A percentile compares a stretch with the other conserved stretches of the same genome.
phyloP scores from a whole-genome alignment of 2,888 invertebrate species.

The Cerceris rybyensis region DNA sequence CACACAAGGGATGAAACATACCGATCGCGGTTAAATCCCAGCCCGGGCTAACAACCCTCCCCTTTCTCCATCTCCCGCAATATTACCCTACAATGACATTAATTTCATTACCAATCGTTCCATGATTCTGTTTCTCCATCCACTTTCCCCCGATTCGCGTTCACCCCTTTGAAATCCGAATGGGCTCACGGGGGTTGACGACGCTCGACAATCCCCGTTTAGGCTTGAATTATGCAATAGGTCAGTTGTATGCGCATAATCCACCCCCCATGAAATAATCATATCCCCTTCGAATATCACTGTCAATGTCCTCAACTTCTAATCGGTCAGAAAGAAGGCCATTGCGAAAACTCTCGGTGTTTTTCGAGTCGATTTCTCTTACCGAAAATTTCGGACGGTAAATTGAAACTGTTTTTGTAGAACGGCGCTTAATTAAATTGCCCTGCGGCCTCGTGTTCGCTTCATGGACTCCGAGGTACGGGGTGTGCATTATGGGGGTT shows the following conservation, averaged over 20 bases:
- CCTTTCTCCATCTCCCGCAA: too few relatives aligned
- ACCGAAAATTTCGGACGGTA: slow-evolving; percentile 54
- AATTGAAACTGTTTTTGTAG: slow-evolving; percentile 61
- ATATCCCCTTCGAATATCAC: slow-evolving; percentile 18
- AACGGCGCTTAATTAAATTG: slow-evolving; percentile 65
- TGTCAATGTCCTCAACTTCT: slow-evolving; percentile 1
- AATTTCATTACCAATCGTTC: too few relatives aligned
- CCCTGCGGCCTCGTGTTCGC: slow-evolving; percentile 37
- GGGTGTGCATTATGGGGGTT: slow-evolving; percentile 14
- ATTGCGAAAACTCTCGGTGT: background rate
- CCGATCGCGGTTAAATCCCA: too few relatives aligned
- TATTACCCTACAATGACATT: too few relatives aligned
- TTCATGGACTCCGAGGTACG: slow-evolving; percentile 1
- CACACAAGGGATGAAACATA: too few relatives aligned
- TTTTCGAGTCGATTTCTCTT: slow-evolving; percentile 6
- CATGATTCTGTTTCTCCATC: too few relatives aligned
- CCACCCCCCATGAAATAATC: slow-evolving; percentile 29
- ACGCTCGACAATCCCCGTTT: background rate
- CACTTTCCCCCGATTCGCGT: too few relatives aligned
- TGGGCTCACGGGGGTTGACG: background rate
- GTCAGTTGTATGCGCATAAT: slow-evolving; percentile 14
- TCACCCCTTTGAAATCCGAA: too few relatives aligned
- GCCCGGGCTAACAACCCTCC: too few relatives aligned
- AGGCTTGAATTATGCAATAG: background rate
- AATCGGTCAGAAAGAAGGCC: slow-evolving; percentile 32